Base-by-base conservation (phyloP, 2,797 vertebrate genomes). In the Periophthalmus magnuspinnatus region DNA sequence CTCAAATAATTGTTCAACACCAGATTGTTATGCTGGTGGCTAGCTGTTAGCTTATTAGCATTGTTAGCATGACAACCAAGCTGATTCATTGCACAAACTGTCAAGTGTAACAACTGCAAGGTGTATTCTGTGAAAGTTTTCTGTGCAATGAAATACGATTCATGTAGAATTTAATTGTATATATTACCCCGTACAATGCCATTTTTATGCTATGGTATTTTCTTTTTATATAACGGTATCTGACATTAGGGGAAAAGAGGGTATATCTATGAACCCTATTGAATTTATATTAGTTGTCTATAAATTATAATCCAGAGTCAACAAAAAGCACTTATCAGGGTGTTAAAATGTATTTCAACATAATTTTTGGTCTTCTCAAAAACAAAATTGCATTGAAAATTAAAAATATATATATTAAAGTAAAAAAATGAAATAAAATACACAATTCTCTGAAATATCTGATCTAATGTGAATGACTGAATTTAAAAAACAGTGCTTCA, bases 31-130 rank as follows among this genome's bases (percentile, higher is more conserved):
- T 19, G 34, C 52, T 38, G 56, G 16, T 6, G 65, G 70, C 65
- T 76, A 71, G 72, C 7, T 79, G 65, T 22, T 21, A 16, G 76
- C 72, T 82, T 73, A 70, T 82, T 89, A 92, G 88, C 89, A 67
- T 62, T 0, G 47, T 71, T 89, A 88, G 82, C 87, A 24, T 60
- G 57, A 11, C 65, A 63, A 62, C 65, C 33, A 68, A 80, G 82
- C 82, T 82, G 81, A 87, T 85, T 89, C 85, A 77, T 81, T 82
- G 67, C 34, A 67, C 4, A 38, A 57, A 65, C 50, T 61, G 19
- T 52, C n/a, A 14, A 9, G 41, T 48, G 62, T 17, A 19, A 55
- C 11, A 48, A 9, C 3, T 55, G 21, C 9, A 22, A 21, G n/a
- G 3, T 22, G 9, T 5, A 13, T 55, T 55, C 52, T 19, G 9